phyloP scores from a whole-genome alignment of 2,888 invertebrate species.

The Pseudococcus viburni region DNA sequence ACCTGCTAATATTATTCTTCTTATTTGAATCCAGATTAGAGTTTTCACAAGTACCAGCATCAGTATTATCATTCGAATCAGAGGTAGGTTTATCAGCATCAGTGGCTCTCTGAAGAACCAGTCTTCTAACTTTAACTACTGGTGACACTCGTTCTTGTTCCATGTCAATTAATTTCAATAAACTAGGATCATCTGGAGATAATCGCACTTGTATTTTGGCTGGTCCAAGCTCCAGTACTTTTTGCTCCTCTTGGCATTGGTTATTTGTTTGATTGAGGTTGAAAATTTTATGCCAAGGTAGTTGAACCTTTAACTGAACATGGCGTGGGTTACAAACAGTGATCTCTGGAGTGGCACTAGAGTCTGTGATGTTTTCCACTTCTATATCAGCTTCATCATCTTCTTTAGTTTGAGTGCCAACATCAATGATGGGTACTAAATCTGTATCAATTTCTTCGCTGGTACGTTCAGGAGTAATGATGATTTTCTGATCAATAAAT shows the following conservation, averaged over 20 bases:
- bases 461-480: conserved; percentile 14
- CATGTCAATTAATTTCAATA: conserved; percentile 56
- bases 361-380: conserved; percentile 35
- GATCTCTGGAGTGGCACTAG: neutral
- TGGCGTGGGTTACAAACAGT: neutral
- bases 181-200: conserved; percentile 48
- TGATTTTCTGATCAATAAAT: conserved; percentile 59
- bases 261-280: conserved; percentile 54
- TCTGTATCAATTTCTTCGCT: neutral
- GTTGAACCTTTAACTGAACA: conserved; percentile 66
- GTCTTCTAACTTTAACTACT: conserved; percentile 66
- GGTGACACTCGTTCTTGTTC: conserved; percentile 44
- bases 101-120: conserved; percentile 64
- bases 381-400: conserved; percentile 27
- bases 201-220: conserved; percentile 67
- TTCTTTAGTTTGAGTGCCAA: neutral
- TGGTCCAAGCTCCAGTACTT: conserved; percentile 67
- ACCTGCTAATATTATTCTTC: neutral
- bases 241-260: neutral
- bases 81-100: neutral
- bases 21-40: neutral
- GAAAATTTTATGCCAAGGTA: conserved; percentile 68
- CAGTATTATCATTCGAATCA: neutral
- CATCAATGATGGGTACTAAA: neutral
- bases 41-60: too few species aligned